Base-by-base conservation (phyloP, 2,113 vertebrate genomes). In the Spilogale gracilis region DNA sequence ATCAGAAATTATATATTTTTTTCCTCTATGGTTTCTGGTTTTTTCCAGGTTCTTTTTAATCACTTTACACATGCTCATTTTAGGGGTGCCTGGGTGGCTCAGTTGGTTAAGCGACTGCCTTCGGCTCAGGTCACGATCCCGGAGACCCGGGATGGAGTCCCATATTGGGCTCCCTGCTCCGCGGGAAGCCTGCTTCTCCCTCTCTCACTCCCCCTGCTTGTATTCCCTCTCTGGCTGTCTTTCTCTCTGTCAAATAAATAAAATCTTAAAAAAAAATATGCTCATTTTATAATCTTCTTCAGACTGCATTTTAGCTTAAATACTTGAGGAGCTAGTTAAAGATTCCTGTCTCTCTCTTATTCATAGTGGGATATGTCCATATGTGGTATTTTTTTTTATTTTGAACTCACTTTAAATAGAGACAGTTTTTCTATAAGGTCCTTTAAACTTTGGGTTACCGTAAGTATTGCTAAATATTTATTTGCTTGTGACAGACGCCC, bases 41-140 rank as follows among this genome's bases (percentile, higher is more conserved):
- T 82, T 95, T 93, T 52, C 71, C 96, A 63, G n/a, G 21, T 63
- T 79, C 5, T 76, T 12, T 69, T 95, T 96, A 78, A 74, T 63
- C 2, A 21, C 73, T 74, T 83, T 61, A 50, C 91, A 79, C 85
- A 54, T 58, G 14, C 12, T 79, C 43, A 43, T 71, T 89, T 82
- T 63, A 43, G 38, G 38, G 38, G 38, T 38, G 38, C 38, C 38
- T 38, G 38, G 38, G 38, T 38, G 38, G 38, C 38, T 38, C 38
- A 38, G 38, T 38, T 38, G 38, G 38, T 38, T 38, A 38, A 38
- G 38, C 38, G 38, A 38, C 38, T 38, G 38, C 38, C 38, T 38
- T 38, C 38, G 38, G 38, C 38, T 38, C 38, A 38, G 38, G 38
- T 38, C 38, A 38, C 2, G 38, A 38, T 38, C 38, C 38, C 38